Base-by-base conservation (phyloP, 2,888 invertebrate genomes). In the Erynnis tages region DNA sequence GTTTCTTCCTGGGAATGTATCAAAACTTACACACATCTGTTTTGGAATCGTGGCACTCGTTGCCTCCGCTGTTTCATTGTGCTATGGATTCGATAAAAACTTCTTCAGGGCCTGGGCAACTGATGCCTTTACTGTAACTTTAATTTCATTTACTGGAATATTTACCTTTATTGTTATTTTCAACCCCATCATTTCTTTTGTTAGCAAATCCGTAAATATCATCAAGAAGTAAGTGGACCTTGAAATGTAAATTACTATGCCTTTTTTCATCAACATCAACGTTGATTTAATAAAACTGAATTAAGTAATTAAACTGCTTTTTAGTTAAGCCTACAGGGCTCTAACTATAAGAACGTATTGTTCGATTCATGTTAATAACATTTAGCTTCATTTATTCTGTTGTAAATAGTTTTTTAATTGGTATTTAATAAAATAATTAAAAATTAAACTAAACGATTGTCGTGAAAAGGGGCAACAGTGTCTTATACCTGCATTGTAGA, bases 21-120 rank as follows among this genome's bases (percentile, higher is more conserved):
- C 67, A 41, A 71, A 66, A 43, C 46, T 69, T 6, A 63, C 63
- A 10, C 72, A 72, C 56, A 67, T 72, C 46, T 65, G 62, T 46
- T 72, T 71, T 48, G 72, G 72, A 0, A 55, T 59, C 5, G 67
- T 79, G 0, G 78, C 66, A 2, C 78, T 79, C 47, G 54, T 43
- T 1, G 49, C 72, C 0, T 61, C 77, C 1, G 57, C 63, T 3
- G 61, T 79, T 37, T 2, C 56, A 3, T 76, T 84, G 10, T 73
- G 73, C 59, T 79, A 71, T 25, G 83, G 81, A 0, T 68, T 79
- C n/a, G 72, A 76, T 1, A 83, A 81, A 27, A 2, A 0, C 2
- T 21, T 34, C 1, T 79, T 82, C 47, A 73, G 59, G 40, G 32
- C 0, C 2, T 77, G 73, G 74, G 55, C 69, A 2, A 62, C 65